Evolutionary conservation across 2,113 vertebrate species (phyloP), one percentile per base, ranked within the genome.

Genomic region (Saguinus imperator): DNA sequence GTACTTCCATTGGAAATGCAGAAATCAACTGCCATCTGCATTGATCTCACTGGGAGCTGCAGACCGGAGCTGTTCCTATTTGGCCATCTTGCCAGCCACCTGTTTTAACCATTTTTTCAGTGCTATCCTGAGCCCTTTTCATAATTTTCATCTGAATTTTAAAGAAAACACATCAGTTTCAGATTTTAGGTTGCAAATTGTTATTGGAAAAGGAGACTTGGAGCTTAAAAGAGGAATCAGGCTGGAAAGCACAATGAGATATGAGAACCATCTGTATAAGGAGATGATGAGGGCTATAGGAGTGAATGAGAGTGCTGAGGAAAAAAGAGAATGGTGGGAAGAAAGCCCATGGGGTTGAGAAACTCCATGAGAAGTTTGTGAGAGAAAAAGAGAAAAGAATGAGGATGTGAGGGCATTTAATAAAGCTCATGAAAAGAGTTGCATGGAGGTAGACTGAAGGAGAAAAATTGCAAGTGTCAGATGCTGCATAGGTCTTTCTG

Each of bases 151-250:
- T 48, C 8, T 76, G 81, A 70, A 48, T 82, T 70, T 91, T 83
- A 21, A 84, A 93, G 75, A 80, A 87, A 92, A 76, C 43, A 80
- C 8, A 16, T 66, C 12, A 52, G 14, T 81, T 97, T 66, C 45
- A 94, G 50, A 93, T 89, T 93, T 95, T 82, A 95, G 25, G 12
- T 95, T 95, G 16, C 70, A 88, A 87, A 64, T 88, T 90, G 29
- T 8, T n/a, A 55, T 64, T 85, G 40, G 35, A 66, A 91, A 94
- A 83, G 77, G 72, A 58, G 32, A 12, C 7, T 20, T 89, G 37
- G 32, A 76, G 29, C 50, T 85, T 82, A 64, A 86, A 68, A 91
- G 17, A 79, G 61, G 37, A 81, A 13, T 43, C 20, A 52, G 52
- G 1, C 43, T 32, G 5, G 57, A 86, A 81, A 89, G 73, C 55